Evolutionary conservation across 2,113 vertebrate species (phyloP).

Genomic region (Protomyctophum bolini): DNA sequence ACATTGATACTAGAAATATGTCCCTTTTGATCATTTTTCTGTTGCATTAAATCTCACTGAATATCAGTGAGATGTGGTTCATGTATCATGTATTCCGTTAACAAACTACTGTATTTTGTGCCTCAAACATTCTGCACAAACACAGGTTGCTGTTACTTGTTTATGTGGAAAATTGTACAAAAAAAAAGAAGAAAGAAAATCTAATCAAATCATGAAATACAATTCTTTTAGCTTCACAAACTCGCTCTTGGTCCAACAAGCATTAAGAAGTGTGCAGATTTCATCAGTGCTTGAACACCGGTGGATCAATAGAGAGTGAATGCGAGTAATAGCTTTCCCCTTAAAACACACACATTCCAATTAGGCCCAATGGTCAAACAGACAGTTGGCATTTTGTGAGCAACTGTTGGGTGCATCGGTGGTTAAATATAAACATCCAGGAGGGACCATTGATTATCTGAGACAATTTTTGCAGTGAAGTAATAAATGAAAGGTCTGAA

Average conservation of each 20-base stretch:
- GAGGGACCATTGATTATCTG: conserved; percentile 69
- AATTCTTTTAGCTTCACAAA: conserved; percentile 4
- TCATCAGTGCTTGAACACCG: conserved; percentile 34
- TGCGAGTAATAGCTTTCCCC: conserved; percentile 63
- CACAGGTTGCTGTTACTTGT: too few species aligned
- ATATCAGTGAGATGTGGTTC: background rate
- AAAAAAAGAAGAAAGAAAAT: background rate
- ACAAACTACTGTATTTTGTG: too few species aligned
- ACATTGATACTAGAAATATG: too few species aligned
- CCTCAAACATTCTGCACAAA: too few species aligned
- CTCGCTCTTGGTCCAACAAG: conserved; percentile 36
- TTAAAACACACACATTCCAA: conserved; percentile 67
- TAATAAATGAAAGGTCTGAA: conserved; percentile 38
- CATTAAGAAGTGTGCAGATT: conserved; percentile 16
- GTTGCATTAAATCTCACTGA: background rate
- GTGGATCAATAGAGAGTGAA: conserved; percentile 59
- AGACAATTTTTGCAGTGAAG: conserved; percentile 55
- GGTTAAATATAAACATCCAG: conserved; percentile 75
- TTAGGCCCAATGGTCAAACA: conserved; percentile 52
- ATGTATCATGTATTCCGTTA: background rate
- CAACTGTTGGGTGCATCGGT: conserved; percentile 61
- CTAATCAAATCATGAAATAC: background rate
- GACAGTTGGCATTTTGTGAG: conserved; percentile 68
- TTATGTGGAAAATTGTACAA: too few species aligned
- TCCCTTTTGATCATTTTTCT: too few species aligned